These are phyloP conservation scores for Paedocypris sp. DNA, from an alignment of 2,113 vertebrate species.

Conservation along the genomic window DNA sequence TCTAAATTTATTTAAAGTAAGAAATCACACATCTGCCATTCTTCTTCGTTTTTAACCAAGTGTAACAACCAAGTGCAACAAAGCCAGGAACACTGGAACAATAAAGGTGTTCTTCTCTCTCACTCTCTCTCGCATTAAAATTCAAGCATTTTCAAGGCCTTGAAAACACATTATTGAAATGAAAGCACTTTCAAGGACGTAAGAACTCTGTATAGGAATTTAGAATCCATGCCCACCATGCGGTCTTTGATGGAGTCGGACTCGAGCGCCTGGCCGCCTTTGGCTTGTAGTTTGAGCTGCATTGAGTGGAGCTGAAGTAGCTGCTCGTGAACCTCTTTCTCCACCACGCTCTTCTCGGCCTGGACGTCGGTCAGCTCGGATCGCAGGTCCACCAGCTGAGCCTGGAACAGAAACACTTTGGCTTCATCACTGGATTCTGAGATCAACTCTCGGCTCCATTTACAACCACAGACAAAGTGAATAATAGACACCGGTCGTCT, in stretches of 20 bases:
- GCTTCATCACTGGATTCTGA: too few relatives aligned
- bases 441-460: background rate
- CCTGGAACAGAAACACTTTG: conserved; percentile 60
- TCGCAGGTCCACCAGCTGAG: conserved; percentile 87
- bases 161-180: too few relatives aligned
- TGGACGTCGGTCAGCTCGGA: conserved; percentile 88
- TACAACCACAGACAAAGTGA: background rate
- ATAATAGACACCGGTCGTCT: background rate
- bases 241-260: conserved; percentile 87
- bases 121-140: too few relatives aligned
- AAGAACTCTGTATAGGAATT: too few relatives aligned
- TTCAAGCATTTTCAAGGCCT: too few relatives aligned
- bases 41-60: too few relatives aligned
- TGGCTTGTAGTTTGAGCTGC: conserved; percentile 86
- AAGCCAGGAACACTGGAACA: too few relatives aligned
- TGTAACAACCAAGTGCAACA: too few relatives aligned
- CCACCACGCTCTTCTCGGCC: conserved; percentile 75
- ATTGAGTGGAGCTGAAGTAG: conserved; percentile 81
- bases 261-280: conserved; percentile 78
- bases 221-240: conserved; percentile 66
- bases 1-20: too few relatives aligned
- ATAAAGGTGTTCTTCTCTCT: too few relatives aligned
- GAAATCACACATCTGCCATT: too few relatives aligned
- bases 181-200: too few relatives aligned
- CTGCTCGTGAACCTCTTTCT: conserved; percentile 88